Evolutionary conservation across 2,797 vertebrate species (phyloP), one percentile per base, ranked within the genome.

Genomic region (Xiphophorus birchmanni): DNA sequence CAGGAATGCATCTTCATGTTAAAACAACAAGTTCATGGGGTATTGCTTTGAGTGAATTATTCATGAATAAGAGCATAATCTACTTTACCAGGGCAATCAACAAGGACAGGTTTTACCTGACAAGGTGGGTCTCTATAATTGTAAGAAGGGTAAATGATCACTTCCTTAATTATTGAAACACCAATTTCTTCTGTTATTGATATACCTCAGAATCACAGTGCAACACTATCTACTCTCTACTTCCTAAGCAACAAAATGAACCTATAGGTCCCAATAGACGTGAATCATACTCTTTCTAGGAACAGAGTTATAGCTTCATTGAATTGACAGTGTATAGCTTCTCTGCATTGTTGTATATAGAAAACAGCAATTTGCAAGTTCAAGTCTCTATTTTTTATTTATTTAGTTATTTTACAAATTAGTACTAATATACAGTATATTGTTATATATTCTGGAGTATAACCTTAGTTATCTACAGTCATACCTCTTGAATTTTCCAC

Each of bases 1-100:
- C 18, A 29, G 21, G 40, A 78, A 72, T 40, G n/a, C 26, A 4
- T 79, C 21, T 75, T n/a, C 45, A 5, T 45, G 29, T 80, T 84
- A 63, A 29, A 35, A 74, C 11, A 6, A 63, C n/a, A 42, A 44
- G 29, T 80, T 42, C 17, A 45, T 32, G 2, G 29, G 65, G 37
- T 40, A 42, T 23, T 44, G 77, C 5, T 74, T 56, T 42, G 10
- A 1, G 47, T 80, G n/a, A 76, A 83, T 44, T 73, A 50, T 54
- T n/a, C 47, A 52, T 72, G 6, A 72, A 71, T 32, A 26, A 44
- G 5, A 71, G n/a, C 4, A 48, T 40, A 23, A 63, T 80, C 23
- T 78, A 67, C 15, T 48, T 50, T 8, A 50, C 21, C 40, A 72
- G 44, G 32, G 45, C 1, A 48, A 72, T 74, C 44, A 74, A 75